phyloP scores from a whole-genome alignment of 2,888 invertebrate species.

The Drosophila nigritarsus region DNA sequence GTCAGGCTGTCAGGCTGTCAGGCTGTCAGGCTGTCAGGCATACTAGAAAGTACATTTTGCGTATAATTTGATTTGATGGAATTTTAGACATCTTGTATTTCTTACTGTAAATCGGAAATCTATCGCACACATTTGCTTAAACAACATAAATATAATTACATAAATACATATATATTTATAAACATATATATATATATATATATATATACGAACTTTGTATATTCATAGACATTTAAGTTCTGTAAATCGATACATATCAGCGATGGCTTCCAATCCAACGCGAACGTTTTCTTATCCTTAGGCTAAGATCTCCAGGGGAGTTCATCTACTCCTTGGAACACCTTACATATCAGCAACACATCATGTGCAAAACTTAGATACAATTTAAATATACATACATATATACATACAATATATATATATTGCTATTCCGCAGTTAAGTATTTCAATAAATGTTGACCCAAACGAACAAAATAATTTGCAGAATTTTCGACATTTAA shows the following conservation, averaged over 20 bases:
- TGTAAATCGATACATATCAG: constrained; percentile 71
- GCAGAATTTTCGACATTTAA: background rate
- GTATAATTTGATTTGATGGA: background rate
- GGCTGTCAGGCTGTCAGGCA: background rate
- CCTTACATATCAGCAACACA: constrained; percentile 36
- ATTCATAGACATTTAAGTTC: constrained; percentile 10
- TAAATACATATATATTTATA: constrained; percentile 3
- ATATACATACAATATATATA: constrained; percentile 17
- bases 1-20: too few relatives aligned
- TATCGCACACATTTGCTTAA: constrained; percentile 29
- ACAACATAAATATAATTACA: background rate
- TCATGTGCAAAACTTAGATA: constrained; percentile 35
- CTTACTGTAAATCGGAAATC: constrained; percentile 12
- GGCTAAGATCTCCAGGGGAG: constrained; percentile 13
- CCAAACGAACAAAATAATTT: constrained; percentile 1
- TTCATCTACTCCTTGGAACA: background rate
- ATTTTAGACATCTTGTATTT: too few relatives aligned
- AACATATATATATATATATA: constrained; percentile 11
- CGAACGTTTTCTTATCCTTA: constrained; percentile 32
- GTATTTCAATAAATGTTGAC: constrained; percentile 43
- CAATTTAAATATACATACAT: constrained; percentile 22
- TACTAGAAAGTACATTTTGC: background rate
- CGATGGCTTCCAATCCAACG: constrained; percentile 31
- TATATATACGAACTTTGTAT: too few relatives aligned
- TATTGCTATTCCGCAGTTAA: constrained; percentile 20